These are phyloP conservation scores for Benitochromis conjunctus DNA, from an alignment of 2,113 vertebrate species.

Conservation along the genomic window DNA sequence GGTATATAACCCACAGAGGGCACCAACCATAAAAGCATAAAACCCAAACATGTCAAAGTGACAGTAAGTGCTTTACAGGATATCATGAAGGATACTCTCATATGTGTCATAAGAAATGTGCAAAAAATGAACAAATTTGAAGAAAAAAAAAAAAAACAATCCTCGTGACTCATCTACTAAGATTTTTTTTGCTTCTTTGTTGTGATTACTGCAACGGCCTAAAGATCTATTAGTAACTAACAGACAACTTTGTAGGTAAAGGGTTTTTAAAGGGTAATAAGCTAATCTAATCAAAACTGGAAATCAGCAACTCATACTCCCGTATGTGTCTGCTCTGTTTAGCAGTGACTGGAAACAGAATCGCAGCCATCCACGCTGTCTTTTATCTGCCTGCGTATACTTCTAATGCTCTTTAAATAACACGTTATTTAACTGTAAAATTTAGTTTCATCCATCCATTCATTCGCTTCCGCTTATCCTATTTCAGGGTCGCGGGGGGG, in stretches of 20 bases:
- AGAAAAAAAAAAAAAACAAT: background rate
- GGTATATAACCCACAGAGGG: background rate
- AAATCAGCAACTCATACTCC: background rate
- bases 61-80: background rate
- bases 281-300: background rate
- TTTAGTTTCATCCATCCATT: too few species aligned
- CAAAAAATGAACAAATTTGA: background rate
- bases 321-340: background rate
- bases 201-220: background rate
- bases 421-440: background rate
- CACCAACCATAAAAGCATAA: background rate
- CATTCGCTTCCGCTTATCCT: too few species aligned
- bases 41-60: background rate
- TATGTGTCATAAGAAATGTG: background rate
- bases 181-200: background rate
- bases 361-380: background rate
- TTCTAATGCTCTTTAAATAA: background rate
- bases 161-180: background rate
- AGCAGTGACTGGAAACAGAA: background rate
- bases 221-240: background rate
- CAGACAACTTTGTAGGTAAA: background rate
- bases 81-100: fast-evolving
- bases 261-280: too few species aligned
- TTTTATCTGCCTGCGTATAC: background rate
- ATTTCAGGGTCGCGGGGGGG: too few species aligned